These are phyloP conservation scores for Rhysida immarginata DNA, from an alignment of 1,140 invertebrate genomes.

Conservation along the genomic window DNA sequence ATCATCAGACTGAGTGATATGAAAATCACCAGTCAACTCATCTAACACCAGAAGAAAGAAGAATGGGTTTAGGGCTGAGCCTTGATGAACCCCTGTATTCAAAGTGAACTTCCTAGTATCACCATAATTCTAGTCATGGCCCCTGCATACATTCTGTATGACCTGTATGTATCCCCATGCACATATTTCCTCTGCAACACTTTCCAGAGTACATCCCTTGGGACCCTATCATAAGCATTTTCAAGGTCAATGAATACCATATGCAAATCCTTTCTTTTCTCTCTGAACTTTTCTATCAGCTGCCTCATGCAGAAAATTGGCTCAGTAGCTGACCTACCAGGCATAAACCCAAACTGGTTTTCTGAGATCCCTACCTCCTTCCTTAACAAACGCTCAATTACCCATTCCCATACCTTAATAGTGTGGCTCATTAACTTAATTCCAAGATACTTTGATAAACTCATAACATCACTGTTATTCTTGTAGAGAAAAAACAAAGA, in stretches of 20 bases:
- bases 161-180: no score
- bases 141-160: no score
- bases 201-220: background rate
- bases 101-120: no score
- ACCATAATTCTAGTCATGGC: no score
- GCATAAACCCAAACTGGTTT: background rate
- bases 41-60: no score
- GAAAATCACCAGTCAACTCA: no score
- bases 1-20: no score
- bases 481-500: background rate
- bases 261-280: background rate
- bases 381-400: background rate
- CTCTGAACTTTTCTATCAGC: background rate
- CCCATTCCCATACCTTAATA: background rate
- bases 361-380: background rate
- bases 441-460: background rate
- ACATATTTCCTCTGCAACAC: no score
- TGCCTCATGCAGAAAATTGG: background rate
- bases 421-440: background rate
- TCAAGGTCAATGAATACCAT: background rate
- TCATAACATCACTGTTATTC: background rate
- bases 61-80: no score
- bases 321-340: background rate
- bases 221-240: background rate
- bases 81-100: no score